Evolutionary conservation across 2,113 vertebrate species (phyloP).

Genomic region (Myotis yumanensis): DNA sequence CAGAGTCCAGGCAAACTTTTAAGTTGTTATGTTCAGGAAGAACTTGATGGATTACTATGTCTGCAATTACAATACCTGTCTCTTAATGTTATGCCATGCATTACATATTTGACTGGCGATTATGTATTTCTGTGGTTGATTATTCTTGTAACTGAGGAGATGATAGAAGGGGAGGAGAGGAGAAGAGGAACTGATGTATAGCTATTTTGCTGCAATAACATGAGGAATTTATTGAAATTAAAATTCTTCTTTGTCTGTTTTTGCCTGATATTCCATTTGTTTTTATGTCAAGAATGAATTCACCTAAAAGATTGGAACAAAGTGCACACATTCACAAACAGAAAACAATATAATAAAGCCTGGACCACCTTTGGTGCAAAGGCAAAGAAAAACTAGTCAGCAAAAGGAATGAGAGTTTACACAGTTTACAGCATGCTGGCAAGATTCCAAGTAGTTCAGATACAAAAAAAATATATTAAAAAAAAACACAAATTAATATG

Average conservation of each 20-base stretch:
- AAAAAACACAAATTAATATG: not conserved
- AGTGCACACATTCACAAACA: not conserved
- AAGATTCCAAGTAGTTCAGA: constrained; percentile 5
- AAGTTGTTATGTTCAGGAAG: not conserved
- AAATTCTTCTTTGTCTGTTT: not conserved
- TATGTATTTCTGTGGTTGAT: not conserved
- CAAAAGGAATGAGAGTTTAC: not conserved
- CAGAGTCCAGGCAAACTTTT: not conserved
- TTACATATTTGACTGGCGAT: not conserved
- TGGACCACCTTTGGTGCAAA: not conserved
- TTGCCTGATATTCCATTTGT: not conserved
- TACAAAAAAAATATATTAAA: not conserved
- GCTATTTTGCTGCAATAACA: not conserved
- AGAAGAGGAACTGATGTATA: not conserved
- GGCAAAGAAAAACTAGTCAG: not conserved
- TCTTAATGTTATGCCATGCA: not conserved
- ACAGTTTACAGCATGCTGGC: not conserved
- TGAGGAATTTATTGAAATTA: not conserved
- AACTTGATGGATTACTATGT: not conserved
- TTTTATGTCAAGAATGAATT: not conserved
- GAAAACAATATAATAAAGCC: not conserved
- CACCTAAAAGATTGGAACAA: not conserved
- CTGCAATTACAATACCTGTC: not conserved
- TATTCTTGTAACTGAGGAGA: not conserved
- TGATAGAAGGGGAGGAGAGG: not conserved